phyloP scores from a whole-genome alignment of 2,113 vertebrate genomes.

The Reinhardtius hippoglossoides region DNA sequence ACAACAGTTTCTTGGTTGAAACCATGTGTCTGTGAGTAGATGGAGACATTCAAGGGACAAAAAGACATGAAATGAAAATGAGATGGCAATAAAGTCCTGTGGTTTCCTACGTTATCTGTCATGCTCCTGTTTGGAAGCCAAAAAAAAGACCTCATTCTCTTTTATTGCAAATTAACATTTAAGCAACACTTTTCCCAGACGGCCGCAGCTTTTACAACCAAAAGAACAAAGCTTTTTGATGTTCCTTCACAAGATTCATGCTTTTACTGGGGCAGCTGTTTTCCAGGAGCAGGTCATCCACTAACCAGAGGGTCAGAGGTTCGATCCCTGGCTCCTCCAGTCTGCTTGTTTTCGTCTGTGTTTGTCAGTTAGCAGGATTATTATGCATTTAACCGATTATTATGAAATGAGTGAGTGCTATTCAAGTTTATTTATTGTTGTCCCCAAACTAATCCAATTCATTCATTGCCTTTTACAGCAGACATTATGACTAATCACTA shows the following conservation, averaged over 20 bases:
- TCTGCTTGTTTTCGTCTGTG: neutral
- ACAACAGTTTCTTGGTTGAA: neutral
- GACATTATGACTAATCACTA: neutral
- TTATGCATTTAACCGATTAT: too few species aligned
- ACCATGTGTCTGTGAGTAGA: neutral
- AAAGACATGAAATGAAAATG: neutral
- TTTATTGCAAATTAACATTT: neutral
- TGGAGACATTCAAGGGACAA: slow-evolving; percentile 1
- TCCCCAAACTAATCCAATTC: neutral
- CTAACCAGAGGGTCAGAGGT: neutral
- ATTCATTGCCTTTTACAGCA: neutral
- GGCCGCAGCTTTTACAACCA: neutral
- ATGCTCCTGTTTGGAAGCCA: neutral
- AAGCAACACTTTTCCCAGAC: neutral
- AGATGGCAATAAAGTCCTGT: neutral
- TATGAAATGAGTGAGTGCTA: too few species aligned
- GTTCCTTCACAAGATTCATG: neutral
- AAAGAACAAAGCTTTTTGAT: neutral
- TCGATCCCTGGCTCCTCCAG: neutral
- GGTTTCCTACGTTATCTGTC: neutral
- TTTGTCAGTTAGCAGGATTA: neutral
- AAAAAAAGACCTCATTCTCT: neutral
- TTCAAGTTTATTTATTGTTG: neutral
- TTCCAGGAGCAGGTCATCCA: neutral
- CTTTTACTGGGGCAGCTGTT: neutral